A percentile compares a stretch with the other conserved stretches of the same genome.
Conservation (phyloP, 1,140 invertebrate species). For the Philaenus spumarius region DNA sequence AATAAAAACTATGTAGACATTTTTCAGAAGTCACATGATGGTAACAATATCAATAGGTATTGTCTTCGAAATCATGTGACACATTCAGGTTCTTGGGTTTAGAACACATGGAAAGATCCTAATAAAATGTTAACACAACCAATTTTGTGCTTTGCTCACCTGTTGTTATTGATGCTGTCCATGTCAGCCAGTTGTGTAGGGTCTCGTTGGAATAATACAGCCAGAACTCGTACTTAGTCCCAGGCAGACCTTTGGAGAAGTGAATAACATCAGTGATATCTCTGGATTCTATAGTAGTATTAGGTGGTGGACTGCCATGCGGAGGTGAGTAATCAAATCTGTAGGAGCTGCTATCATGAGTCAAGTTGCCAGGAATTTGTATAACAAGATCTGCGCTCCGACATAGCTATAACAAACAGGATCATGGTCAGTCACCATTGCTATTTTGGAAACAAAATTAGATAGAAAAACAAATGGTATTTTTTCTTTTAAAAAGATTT, state of each 20-base stretch:
- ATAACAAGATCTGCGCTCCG: slow-evolving; percentile 67
- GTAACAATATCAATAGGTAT: too few relatives aligned
- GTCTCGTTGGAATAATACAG: slow-evolving; percentile 82
- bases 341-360: slow-evolving; percentile 70
- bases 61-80: too few relatives aligned
- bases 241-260: slow-evolving; percentile 73
- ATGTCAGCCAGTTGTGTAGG: slow-evolving; percentile 74
- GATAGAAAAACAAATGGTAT: too few relatives aligned
- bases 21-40: too few relatives aligned
- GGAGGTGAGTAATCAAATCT: slow-evolving; percentile 78
- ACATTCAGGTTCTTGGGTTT: too few relatives aligned
- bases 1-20: too few relatives aligned
- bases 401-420: slow-evolving; percentile 7
- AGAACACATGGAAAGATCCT: too few relatives aligned
- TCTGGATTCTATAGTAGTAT: slow-evolving; percentile 73
- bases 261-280: slow-evolving; percentile 77
- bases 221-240: slow-evolving; percentile 86
- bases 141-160: too few relatives aligned
- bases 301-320: slow-evolving; percentile 70
- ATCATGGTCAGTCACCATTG: too few relatives aligned
- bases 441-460: too few relatives aligned
- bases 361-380: slow-evolving; percentile 72
- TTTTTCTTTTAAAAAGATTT: too few relatives aligned
- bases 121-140: too few relatives aligned
- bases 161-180: slow-evolving; percentile 84